These are phyloP conservation scores for Pterois miles DNA, from an alignment of 2,797 vertebrate genomes.

Conservation along the genomic window DNA sequence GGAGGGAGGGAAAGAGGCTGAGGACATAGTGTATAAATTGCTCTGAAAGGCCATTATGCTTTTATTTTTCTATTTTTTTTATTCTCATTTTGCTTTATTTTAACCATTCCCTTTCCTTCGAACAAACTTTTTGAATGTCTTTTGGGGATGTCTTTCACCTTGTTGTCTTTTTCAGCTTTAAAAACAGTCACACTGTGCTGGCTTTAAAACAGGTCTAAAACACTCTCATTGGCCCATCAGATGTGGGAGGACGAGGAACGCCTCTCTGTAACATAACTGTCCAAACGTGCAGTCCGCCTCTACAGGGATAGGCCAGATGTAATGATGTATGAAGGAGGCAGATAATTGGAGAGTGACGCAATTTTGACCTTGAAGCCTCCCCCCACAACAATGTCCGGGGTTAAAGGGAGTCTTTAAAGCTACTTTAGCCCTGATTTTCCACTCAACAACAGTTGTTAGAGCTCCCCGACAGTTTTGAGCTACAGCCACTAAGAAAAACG, in stretches of 20 bases:
- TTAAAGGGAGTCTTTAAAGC: background rate
- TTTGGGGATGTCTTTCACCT: conserved; percentile 6
- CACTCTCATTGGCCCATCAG: conserved; percentile 5
- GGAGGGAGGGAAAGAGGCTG: background rate
- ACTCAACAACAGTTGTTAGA: too few species aligned
- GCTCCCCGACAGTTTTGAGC: too few species aligned
- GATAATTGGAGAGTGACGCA: background rate
- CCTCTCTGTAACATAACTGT: conserved; percentile 9
- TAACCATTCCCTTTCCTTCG: conserved; percentile 2
- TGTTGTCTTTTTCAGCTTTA: conserved; percentile 5
- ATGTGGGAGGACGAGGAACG: conserved; percentile 13
- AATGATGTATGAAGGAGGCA: conserved; percentile 19
- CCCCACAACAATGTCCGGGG: background rate
- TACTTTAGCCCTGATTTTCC: too few species aligned
- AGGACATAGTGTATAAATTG: conserved; percentile 24
- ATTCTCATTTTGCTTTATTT: conserved; percentile 1
- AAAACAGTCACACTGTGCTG: background rate
- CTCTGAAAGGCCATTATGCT: conserved; percentile 17
- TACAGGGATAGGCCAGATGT: conserved; percentile 15
- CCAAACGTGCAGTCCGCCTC: background rate
- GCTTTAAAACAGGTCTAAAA: background rate
- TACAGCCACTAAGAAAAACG: too few species aligned
- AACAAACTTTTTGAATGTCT: conserved; percentile 2
- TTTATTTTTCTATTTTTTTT: background rate
- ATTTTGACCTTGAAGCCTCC: conserved; percentile 23